Base-by-base conservation (phyloP, 2,113 vertebrate genomes). In the Ramphastos sulfuratus region DNA sequence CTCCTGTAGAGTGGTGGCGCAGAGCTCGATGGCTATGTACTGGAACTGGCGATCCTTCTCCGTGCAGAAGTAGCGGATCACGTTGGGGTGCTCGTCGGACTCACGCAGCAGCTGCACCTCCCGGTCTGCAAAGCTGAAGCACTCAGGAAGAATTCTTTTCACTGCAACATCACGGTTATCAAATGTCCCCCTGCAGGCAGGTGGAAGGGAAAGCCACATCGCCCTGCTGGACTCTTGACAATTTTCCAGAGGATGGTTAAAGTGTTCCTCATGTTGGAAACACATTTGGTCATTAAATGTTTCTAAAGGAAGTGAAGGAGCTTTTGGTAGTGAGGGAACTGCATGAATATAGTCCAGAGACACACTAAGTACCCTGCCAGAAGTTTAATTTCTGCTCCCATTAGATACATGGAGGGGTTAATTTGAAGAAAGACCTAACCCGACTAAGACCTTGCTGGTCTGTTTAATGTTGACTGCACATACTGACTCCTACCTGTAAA, bases 1-100 rank as follows among this genome's bases (percentile, higher is more conserved):
- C 99, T 99, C 99, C 95, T 99, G 99, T 44, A 99, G 97, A 0
- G 99, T 99, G 81, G 99, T 98, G 0, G 98, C 98, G 7, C 99
- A 99, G 20, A 99, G 97, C 97, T 99, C 99, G 1, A 99, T 99
- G 90, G 99, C 99, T 2, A 99, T 99, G 97, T 99, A 99, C 96
- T 99, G 99, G 96, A 99, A 99, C 98, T 99, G 99, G 7, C 99
- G 98, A 95, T 99, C 99, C 77, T 96, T 67, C 97, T 99, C 99
- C 0, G 99, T 99, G 97, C 99, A 99, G 98, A 99, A 99, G 82
- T 99, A 99, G 46, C 99, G 99, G 94, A 99, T 99, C 69, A 99
- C 99, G 0, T 99, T 99, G 0, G 99, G 99, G 77, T 99, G 98
- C 87, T 99, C 99, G 2, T 99, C 99, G 0, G 99, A 99, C 85